phyloP scores from a whole-genome alignment of 2,888 invertebrate species.

The Leptarthrus brevirostris region DNA sequence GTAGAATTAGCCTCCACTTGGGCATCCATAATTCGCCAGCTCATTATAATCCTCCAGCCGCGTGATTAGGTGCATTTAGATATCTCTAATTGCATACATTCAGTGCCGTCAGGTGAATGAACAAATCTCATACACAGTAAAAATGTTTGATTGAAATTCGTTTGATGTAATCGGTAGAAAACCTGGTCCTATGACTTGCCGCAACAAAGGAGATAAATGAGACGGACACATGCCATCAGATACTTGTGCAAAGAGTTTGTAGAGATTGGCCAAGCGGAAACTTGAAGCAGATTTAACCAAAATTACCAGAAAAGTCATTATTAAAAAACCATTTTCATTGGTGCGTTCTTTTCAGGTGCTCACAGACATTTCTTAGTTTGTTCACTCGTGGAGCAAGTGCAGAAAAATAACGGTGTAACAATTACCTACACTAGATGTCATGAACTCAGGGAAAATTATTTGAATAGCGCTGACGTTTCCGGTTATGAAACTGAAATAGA shows the following conservation, averaged over 20 bases:
- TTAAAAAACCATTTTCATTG: slow-evolving; percentile 41
- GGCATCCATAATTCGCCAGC: slow-evolving; percentile 29
- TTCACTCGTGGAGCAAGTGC: slow-evolving; percentile 10
- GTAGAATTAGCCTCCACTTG: slow-evolving; percentile 17
- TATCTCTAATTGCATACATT: slow-evolving; percentile 29
- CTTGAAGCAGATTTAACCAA: neutral
- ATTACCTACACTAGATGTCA: slow-evolving; percentile 12
- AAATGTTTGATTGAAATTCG: slow-evolving; percentile 21
- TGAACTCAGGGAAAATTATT: slow-evolving; percentile 24
- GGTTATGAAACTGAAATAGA: slow-evolving; percentile 40
- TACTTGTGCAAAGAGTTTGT: neutral
- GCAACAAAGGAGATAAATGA: slow-evolving; percentile 18
- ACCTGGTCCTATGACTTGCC: neutral
- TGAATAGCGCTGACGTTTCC: slow-evolving; percentile 27
- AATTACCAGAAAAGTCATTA: slow-evolving; percentile 19
- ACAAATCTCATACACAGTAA: slow-evolving; percentile 13
- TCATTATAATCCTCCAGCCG: slow-evolving; percentile 32
- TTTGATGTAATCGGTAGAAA: slow-evolving; percentile 22
- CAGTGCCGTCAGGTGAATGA: slow-evolving; percentile 25
- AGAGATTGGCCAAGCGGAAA: slow-evolving; percentile 23
- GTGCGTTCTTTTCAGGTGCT: slow-evolving; percentile 21
- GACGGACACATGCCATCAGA: neutral
- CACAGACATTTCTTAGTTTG: neutral
- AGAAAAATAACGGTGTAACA: slow-evolving; percentile 28
- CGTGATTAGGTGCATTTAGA: slow-evolving; percentile 29